Base-by-base conservation (phyloP, 1,140 invertebrate species). In the Coenobita brevimanus region DNA sequence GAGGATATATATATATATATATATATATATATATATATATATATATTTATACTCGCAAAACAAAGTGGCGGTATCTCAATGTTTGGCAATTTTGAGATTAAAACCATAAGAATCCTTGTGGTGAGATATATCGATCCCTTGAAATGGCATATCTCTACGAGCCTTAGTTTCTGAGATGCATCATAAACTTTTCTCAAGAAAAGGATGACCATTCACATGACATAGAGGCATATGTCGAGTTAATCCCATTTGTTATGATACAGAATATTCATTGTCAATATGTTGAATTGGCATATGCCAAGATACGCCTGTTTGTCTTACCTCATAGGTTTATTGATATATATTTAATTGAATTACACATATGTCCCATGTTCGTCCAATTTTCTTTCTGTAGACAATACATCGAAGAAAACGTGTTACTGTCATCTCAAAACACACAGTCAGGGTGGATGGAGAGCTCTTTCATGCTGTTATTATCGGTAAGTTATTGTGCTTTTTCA, bases 291-390 rank as follows among this genome's bases (percentile, higher is more conserved):
- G 15, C 33, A 24, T 76, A 76, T 38, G 36, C 36, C 41, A 76
- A 38, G 73, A 76, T 76, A 38, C 36, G 36, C 73, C 24, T 76
- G 27, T 76, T 76, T 76, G 73, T 76, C 27, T 76, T 76, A 62
- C 27, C 27, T 62, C 17, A 62, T 62, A 24, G 27, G n/a, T n/a
- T n/a, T n/a, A n/a, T n/a, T n/a, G n/a, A n/a, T n/a, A n/a, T n/a
- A n/a, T n/a, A n/a, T n/a, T n/a, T n/a, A n/a, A n/a, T n/a, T n/a
- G n/a, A n/a, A n/a, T n/a, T n/a, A n/a, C n/a, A n/a, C n/a, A n/a
- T n/a, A n/a, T n/a, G n/a, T n/a, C n/a, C n/a, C n/a, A n/a, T n/a
- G n/a, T n/a, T n/a, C n/a, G n/a, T n/a, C n/a, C n/a, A n/a, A n/a
- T n/a, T n/a, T n/a, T n/a, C n/a, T n/a, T n/a, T n/a, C n/a, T n/a